Evolutionary conservation across 2,888 invertebrate genomes (phyloP).

Genomic region (Polyommatus icarus): DNA sequence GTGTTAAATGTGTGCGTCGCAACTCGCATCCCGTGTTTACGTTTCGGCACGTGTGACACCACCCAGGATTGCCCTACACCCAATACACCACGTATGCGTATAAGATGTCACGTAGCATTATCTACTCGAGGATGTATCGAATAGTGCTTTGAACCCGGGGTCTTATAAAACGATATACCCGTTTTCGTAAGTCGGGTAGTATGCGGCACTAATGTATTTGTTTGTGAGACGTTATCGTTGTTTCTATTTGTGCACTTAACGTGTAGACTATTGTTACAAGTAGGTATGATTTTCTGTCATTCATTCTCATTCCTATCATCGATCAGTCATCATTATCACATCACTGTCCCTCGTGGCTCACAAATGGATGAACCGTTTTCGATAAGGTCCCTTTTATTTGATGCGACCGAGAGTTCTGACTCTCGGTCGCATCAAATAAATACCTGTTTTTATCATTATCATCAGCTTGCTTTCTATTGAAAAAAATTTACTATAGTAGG

Average conservation of each 20-base stretch:
- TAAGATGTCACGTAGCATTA: not conserved
- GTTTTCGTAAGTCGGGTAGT: not conserved
- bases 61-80: conserved; percentile 64
- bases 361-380: not conserved
- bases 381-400: not conserved
- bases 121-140: not conserved
- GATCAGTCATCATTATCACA: not conserved
- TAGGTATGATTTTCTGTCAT: not conserved
- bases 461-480: too few species aligned
- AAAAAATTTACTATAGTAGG: not conserved
- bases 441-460: not conserved
- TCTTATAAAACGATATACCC: not conserved
- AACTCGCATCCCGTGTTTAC: conserved; percentile 55
- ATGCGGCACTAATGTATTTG: not conserved
- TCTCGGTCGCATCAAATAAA: too few species aligned
- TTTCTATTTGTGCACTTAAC: not conserved
- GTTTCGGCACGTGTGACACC: conserved; percentile 52
- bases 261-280: not conserved
- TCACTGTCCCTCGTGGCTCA: not conserved
- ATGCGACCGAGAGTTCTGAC: not conserved
- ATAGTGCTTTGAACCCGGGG: not conserved
- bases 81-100: conserved; percentile 41
- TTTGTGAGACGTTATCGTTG: conserved; percentile 4
- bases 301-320: not conserved
- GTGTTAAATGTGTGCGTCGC: conserved; percentile 46